Percentiles rank a stretch among this genome's conserved stretches.
Evolutionary conservation across 1,140 invertebrate genomes (phyloP).

Genomic region (Babylonia areolata): DNA sequence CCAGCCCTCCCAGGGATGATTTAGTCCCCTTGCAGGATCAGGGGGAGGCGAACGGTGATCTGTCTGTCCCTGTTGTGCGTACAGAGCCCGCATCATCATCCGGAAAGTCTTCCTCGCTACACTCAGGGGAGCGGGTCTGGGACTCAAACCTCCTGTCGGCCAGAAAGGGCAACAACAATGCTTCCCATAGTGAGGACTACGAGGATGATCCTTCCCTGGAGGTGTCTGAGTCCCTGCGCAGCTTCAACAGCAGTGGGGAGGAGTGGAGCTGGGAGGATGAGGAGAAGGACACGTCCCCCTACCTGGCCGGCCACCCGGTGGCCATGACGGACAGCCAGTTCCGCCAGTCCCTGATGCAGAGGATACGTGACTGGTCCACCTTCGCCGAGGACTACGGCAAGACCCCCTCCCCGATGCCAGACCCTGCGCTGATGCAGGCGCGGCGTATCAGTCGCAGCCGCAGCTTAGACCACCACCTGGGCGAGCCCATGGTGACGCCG

Average conservation of each 20-base stretch:
- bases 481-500: conserved; percentile 28
- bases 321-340: conserved; percentile 54
- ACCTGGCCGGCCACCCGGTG: not conserved
- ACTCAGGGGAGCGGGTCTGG: not conserved
- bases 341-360: conserved; percentile 56
- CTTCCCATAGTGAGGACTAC: conserved; percentile 29
- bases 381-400: conserved; percentile 56
- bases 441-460: conserved; percentile 45
- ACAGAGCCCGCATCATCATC: conserved; percentile 22
- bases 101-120: conserved; percentile 27
- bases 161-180: conserved; percentile 3
- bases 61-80: not conserved
- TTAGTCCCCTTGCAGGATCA: not conserved
- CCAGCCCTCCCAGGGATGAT: not conserved
- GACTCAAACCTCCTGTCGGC: conserved; percentile 15
- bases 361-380: conserved; percentile 61
- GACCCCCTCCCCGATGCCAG: conserved; percentile 58
- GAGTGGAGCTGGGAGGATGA: conserved; percentile 53
- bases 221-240: conserved; percentile 47
- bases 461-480: conserved; percentile 48
- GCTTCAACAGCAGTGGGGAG: conserved; percentile 51
- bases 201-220: conserved; percentile 47
- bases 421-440: conserved; percentile 31
- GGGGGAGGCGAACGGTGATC: not conserved
- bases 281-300: conserved; percentile 37